Evolutionary conservation across 2,888 invertebrate species (phyloP), one percentile per base, ranked within the genome.

Genomic region (Mythimna vitellina): DNA sequence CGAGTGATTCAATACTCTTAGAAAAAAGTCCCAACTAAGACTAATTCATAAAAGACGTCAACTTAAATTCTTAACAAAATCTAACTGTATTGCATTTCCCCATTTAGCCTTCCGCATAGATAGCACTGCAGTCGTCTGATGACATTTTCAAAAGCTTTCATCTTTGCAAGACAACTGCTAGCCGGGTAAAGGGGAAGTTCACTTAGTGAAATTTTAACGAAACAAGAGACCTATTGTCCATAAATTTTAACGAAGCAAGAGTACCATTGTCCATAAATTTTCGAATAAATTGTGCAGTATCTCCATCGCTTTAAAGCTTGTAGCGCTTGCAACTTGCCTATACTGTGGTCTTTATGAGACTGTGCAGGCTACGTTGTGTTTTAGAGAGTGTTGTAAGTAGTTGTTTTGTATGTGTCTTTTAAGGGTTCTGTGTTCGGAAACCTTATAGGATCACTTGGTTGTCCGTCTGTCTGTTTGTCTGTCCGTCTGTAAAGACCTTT

Each of bases 131-230:
- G 62, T 75, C n/a, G 49, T 42, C 42, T 73, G 57, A 73, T 83
- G 57, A 73, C 73, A 80, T 80, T 80, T 61, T 62, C 63, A 83
- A 72, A 38, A 32, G 68, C 63, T 58, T 61, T 62, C 62, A 70
- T 68, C 62, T 61, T 57, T 25, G 5, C 17, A 54, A 64, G 78
- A 64, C 60, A 70, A 63, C 51, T 65, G 57, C 20, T 14, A 3
- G 17, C 54, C 12, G 29, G 22, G 57, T 20, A 57, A 58, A 53
- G 54, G 38, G 54, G 25, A 64, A 42, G 61, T 63, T 54, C 35
- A 38, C 64, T 67, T 6, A 57, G 60, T 70, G 64, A 69, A 65
- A 80, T 62, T 80, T 83, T 83, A 81, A 80, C 63, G 60, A 81
- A 70, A 35, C 35, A n/a, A 12, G 35, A 49, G 49, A 69, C 49